Evolutionary conservation across 2,797 vertebrate species (phyloP), one percentile per base, ranked within the genome.

Genomic region (Melanotaenia boesemani): DNA sequence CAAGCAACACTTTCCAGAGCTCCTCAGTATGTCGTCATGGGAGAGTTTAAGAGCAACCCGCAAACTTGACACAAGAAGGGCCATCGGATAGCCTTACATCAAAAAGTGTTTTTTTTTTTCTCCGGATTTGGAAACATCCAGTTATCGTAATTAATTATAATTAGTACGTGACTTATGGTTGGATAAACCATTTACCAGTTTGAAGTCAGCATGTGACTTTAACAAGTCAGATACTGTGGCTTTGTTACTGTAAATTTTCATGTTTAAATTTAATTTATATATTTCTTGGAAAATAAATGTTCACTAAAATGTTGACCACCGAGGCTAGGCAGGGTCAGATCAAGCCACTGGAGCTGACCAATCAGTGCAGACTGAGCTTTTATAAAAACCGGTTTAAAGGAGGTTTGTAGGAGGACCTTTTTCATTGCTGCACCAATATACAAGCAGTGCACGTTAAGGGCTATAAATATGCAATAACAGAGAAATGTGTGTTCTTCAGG

Each of bases 21-120:
- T 72, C 66, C 72, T 81, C 39, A 24, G 12, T 24, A 61, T 88
- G 78, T 87, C 74, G 81, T 91, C 77, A 86, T 65, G 67, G 75
- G 67, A 80, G 63, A 73, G 58, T 32, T 65, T 39, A 20, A n/a
- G 55, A 54, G 68, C 4, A 48, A 62, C 34, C 34, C 3, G 6
- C 46, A 48, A 46, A 48, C 46, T 20, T 48, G 6, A 20, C 46
- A 20, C 46, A 20, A 20, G 46, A 48, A 48, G 46, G 46, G 16
- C 46, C 7, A 6, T 46, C 6, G 6, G 18, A 18, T 46, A 44
- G 0, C 20, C 7, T 54, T 22, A 15, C n/a, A 44, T 54, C 34
- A 58, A 65, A 41, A 63, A n/a, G 32, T 32, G 12, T 54, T 44
- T 26, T 69, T 36, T 26, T 72, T 41, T n/a, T 44, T 24, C 30